phyloP scores from a whole-genome alignment of 2,888 invertebrate species.

The Apamea monoglypha region DNA sequence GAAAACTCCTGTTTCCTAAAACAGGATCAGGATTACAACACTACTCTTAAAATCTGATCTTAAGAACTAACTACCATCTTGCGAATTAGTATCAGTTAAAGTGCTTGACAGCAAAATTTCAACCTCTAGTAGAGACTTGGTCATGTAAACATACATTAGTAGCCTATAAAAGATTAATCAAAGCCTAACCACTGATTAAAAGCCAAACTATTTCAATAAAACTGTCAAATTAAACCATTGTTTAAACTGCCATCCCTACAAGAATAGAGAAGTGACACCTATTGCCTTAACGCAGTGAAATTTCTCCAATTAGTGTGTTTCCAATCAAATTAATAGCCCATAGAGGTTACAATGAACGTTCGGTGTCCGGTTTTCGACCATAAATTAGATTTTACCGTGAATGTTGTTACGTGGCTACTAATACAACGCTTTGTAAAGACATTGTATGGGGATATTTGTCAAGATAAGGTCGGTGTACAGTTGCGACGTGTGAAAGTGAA shows the following conservation, averaged over 20 bases:
- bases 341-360: constrained; percentile 59
- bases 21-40: no score
- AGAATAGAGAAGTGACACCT: constrained; percentile 60
- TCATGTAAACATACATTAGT: not conserved
- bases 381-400: constrained; percentile 57
- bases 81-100: not conserved
- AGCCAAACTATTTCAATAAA: constrained; percentile 45
- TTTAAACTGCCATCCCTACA: constrained; percentile 57
- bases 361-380: constrained; percentile 62
- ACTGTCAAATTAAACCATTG: constrained; percentile 37
- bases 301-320: constrained; percentile 78
- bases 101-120: not conserved
- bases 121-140: not conserved
- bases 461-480: constrained; percentile 34
- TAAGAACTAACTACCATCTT: not conserved
- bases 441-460: constrained; percentile 54
- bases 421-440: constrained; percentile 43
- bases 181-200: constrained; percentile 18
- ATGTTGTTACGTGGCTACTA: constrained; percentile 32
- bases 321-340: constrained; percentile 77
- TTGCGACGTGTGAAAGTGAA: constrained; percentile 40
- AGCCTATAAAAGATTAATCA: constrained; percentile 4
- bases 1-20: not conserved
- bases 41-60: not conserved
- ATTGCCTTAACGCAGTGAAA: constrained; percentile 70